These are phyloP conservation scores for Leucopternis melanops DNA, from an alignment of 2,113 vertebrate species.

Conservation along the genomic window DNA sequence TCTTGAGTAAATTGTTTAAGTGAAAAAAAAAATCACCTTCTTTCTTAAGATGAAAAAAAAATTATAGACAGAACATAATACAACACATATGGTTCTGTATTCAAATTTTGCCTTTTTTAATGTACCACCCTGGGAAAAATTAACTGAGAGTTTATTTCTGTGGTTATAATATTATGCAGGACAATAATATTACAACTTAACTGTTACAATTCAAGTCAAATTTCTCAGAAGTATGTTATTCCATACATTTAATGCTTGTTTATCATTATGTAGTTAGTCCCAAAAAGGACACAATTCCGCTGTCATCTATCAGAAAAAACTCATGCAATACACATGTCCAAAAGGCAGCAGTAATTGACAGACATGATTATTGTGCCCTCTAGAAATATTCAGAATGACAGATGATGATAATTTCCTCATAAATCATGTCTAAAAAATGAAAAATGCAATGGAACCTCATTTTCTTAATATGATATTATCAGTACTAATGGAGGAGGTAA, in stretches of 20 bases:
- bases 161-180: background rate
- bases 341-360: constrained; percentile 19
- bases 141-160: background rate
- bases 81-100: background rate
- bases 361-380: constrained; percentile 26
- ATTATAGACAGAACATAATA: background rate
- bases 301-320: background rate
- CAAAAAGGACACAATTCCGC: background rate
- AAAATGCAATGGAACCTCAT: background rate
- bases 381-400: constrained; percentile 7
- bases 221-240: background rate
- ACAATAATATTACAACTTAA: background rate
- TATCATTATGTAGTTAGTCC: background rate
- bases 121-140: background rate
- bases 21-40: background rate
- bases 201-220: background rate
- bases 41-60: background rate
- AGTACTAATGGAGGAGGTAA: background rate
- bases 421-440: constrained; percentile 23
- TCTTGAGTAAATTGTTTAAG: background rate
- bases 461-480: background rate
- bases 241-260: background rate
- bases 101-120: background rate
- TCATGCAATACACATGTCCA: background rate
- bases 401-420: constrained; percentile 4